Conservation (phyloP, 2,113 vertebrate species). For the Urocolius indicus region DNA sequence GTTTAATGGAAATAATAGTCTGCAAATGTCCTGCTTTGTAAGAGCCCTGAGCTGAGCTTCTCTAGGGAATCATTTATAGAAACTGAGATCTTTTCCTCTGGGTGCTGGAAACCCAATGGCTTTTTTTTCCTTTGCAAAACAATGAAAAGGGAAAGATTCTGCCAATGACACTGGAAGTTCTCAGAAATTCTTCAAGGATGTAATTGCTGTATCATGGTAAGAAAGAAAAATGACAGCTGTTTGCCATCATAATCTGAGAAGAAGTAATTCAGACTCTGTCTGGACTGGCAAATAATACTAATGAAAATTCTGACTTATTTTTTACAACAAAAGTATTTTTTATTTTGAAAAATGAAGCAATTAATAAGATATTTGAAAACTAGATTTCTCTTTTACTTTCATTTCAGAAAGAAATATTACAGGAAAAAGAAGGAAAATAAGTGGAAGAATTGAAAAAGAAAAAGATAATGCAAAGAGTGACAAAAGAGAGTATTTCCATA, state of each 20-base stretch:
- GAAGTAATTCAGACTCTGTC: background rate
- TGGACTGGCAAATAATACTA: background rate
- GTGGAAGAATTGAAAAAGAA: background rate
- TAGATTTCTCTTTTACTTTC: background rate
- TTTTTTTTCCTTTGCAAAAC: background rate
- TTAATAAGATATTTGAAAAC: background rate
- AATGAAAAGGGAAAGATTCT: background rate
- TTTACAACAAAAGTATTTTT: background rate
- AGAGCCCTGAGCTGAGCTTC: background rate
- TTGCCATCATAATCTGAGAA: background rate
- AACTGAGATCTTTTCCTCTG: background rate
- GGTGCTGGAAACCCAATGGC: background rate
- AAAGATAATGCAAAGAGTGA: background rate
- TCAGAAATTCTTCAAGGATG: background rate
- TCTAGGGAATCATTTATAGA: slow-evolving; percentile 12
- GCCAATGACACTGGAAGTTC: background rate
- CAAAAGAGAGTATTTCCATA: background rate
- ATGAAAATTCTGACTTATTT: fast-evolving
- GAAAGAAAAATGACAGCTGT: background rate
- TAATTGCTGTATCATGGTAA: background rate
- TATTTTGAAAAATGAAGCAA: background rate
- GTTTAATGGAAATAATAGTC: slow-evolving; percentile 63
- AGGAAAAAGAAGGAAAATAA: background rate
- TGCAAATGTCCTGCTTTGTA: slow-evolving; percentile 34
- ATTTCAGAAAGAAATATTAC: background rate